These are phyloP conservation scores for Daktulosphaira vitifoliae DNA, from an alignment of 1,140 invertebrate genomes.

Conservation along the genomic window DNA sequence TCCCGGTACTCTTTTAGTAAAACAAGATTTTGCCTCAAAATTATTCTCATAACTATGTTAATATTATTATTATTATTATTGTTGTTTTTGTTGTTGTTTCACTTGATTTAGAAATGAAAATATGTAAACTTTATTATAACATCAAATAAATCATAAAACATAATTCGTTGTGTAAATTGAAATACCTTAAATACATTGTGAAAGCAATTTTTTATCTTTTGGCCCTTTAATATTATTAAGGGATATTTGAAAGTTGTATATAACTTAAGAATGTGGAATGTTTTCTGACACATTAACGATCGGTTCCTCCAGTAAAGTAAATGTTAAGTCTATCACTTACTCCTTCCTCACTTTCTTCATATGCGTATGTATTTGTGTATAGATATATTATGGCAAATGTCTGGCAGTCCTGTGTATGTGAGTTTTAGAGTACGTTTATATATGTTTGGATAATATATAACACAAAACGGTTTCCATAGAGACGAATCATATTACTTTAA, in stretches of 20 bases:
- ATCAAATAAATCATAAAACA: no score
- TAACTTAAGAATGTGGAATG: conserved; percentile 33
- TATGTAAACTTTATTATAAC: no score
- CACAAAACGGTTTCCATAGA: conserved; percentile 29
- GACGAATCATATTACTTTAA: conserved; percentile 33
- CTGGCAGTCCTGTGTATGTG: conserved; percentile 28
- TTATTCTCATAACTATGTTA: no score
- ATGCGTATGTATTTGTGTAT: conserved; percentile 11
- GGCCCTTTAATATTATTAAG: conserved; percentile 30
- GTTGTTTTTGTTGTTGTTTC: no score
- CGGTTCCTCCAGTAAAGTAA: conserved; percentile 33
- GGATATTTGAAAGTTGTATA: conserved; percentile 26
- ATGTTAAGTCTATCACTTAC: conserved; percentile 29
- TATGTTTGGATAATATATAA: conserved; percentile 34
- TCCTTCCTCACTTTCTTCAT: neutral
- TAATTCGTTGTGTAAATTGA: conserved; percentile 16
- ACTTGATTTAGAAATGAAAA: no score
- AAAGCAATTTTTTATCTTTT: conserved; percentile 10
- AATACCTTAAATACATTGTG: conserved; percentile 31
- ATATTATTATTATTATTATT: no score
- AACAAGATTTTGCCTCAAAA: no score
- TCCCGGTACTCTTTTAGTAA: no score
- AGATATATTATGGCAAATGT: conserved; percentile 30
- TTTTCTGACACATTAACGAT: conserved; percentile 34
- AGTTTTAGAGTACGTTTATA: conserved; percentile 25